Evolutionary conservation across 2,113 vertebrate genomes (phyloP).

Genomic region (Labeo catla): DNA sequence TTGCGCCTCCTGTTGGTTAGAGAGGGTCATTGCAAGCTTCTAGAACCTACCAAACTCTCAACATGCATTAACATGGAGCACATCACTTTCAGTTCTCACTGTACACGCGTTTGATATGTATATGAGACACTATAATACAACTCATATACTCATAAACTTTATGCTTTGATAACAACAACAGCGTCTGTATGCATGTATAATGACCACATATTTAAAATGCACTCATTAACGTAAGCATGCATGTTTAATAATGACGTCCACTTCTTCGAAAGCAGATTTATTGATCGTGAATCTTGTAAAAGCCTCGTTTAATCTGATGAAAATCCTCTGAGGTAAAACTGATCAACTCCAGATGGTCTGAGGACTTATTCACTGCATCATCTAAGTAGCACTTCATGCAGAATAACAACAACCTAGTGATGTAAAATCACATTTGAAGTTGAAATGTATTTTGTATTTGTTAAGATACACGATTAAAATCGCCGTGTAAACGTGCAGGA

Average conservation of each 20-base stretch:
- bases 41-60: constrained; percentile 72
- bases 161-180: neutral
- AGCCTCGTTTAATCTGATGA: neutral
- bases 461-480: too few species aligned
- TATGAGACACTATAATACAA: neutral
- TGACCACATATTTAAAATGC: neutral
- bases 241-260: neutral
- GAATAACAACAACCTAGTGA: neutral
- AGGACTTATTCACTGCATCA: neutral
- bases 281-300: neutral
- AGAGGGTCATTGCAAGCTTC: constrained; percentile 64
- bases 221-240: neutral
- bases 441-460: neutral
- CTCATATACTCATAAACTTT: neutral
- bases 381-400: neutral
- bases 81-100: constrained; percentile 45
- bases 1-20: constrained; percentile 64
- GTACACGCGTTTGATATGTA: neutral
- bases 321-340: constrained; percentile 13
- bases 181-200: too few species aligned
- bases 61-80: neutral
- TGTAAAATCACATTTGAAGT: neutral
- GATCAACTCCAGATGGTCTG: neutral
- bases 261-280: neutral
- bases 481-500: neutral